Base-by-base conservation (phyloP, 2,113 vertebrate species). In the Phalacrocorax carbo region DNA sequence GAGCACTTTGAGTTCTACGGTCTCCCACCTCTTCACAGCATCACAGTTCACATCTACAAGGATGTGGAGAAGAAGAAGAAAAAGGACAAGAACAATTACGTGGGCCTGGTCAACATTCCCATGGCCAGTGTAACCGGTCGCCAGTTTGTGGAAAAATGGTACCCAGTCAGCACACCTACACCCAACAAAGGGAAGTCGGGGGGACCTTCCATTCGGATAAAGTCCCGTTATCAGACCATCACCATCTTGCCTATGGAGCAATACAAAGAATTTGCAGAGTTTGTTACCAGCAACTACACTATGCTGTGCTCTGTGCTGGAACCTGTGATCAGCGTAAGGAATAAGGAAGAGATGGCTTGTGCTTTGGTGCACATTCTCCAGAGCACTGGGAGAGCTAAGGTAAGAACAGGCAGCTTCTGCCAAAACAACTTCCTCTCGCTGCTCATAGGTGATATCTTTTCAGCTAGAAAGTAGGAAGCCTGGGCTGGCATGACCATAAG, bases 241-340 rank as follows among this genome's bases (percentile, higher is more conserved):
- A 98, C 97, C 97, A 99, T 99, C 98, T 91, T 99, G 94, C 99
- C 99, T 93, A 99, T 99, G 99, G 99, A 99, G 96, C 99, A 99
- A 93, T 99, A 99, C 98, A 99, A 99, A 95, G 99, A 99, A 93
- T 99, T 99, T 90, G 99, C 99, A 2, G 99, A 99, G 98, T 99
- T 99, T 72, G 81, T 99, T 89, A 99, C 99, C 95, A 99, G 98
- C 97, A 99, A 98, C 97, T 99, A 99, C 77, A 97, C 98, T 40
- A 98, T 98, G 98, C 96, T 99, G 69, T 99, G 99, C 97, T 99
- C 99, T 4, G 99, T 99, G 83, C 98, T 99, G 88, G 99, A 99
- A 90, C 99, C 99, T 1, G 99, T 99, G 66, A 99, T 99, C 97
- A 99, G 99, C 18, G 99, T 99, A 27, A 98, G 98, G 96, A 99